A percentile compares a stretch with the other conserved stretches of the same genome.
phyloP scores from a whole-genome alignment of 1,140 invertebrate genomes.

The Hylaeus volcanicus region DNA sequence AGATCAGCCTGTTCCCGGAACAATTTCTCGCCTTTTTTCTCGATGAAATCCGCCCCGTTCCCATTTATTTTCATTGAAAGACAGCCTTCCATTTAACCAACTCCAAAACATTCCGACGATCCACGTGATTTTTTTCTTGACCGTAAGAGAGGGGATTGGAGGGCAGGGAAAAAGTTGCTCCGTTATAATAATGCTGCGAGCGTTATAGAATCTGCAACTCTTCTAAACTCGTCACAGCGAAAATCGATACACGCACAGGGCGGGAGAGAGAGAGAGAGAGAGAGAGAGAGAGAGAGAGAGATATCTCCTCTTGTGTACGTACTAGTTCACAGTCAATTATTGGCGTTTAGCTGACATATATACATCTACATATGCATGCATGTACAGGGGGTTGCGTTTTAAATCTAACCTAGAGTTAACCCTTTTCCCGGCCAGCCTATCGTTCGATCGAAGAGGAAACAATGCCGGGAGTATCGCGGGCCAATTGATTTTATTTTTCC shows the following conservation, averaged over 20 bases:
- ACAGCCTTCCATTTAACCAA: no score
- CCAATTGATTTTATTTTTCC: constrained; percentile 42
- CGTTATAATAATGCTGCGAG: constrained; percentile 25
- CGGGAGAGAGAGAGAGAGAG: not conserved
- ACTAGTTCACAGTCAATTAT: constrained; percentile 39
- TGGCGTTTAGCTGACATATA: constrained; percentile 37
- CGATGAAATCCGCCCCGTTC: no score
- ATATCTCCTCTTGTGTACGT: constrained; percentile 27
- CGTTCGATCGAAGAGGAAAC: constrained; percentile 34
- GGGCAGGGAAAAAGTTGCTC: not conserved
- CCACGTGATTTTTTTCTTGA: not conserved
- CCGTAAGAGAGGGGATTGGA: not conserved
- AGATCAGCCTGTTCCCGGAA: no score
- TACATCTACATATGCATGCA: not conserved
- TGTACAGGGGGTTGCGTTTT: not conserved
- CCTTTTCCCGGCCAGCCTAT: not conserved
- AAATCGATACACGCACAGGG: constrained; percentile 35
- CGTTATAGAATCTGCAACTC: constrained; percentile 17
- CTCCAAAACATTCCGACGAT: not conserved
- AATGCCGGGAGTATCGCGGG: constrained; percentile 21
- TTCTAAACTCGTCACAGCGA: constrained; percentile 44
- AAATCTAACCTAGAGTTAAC: constrained; percentile 17
- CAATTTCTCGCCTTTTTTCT: no score
- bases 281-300: not conserved
- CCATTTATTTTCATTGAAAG: no score